phyloP scores from a whole-genome alignment of 2,113 vertebrate genomes.

The Gallinago jamesoni region DNA sequence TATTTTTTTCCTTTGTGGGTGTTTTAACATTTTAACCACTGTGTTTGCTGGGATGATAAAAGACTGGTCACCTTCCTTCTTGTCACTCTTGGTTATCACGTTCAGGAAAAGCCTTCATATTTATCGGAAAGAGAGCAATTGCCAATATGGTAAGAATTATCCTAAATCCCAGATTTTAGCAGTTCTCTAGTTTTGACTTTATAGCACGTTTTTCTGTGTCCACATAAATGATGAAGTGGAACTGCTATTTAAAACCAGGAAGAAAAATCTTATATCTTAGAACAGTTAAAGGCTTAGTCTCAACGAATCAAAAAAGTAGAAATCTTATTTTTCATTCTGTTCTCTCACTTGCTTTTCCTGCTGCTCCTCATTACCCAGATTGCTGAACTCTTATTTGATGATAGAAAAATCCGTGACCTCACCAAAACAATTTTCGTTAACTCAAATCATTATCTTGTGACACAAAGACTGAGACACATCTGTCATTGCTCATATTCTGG shows the following conservation, averaged over 20 bases:
- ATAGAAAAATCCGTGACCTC: not conserved
- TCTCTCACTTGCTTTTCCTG: constrained; percentile 30
- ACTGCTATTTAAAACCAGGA: not conserved
- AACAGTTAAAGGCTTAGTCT: constrained; percentile 25
- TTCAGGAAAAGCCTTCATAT: not conserved
- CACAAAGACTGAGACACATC: constrained; percentile 12
- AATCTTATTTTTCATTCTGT: not conserved
- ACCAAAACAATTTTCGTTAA: constrained; percentile 38
- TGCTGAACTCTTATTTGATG: constrained; percentile 29
- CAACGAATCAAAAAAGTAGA: constrained; percentile 11
- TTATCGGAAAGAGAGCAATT: not conserved
- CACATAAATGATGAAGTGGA: not conserved
- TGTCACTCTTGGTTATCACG: not conserved
- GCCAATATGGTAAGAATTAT: constrained; percentile 15
- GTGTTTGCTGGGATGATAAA: not conserved
- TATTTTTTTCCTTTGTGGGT: not conserved
- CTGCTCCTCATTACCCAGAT: constrained; percentile 58
- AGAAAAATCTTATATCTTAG: constrained; percentile 31
- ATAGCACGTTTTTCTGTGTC: not conserved
- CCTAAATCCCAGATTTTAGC: constrained; percentile 1
- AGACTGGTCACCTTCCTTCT: not conserved
- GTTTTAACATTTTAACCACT: not conserved
- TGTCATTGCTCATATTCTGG: constrained; percentile 32
- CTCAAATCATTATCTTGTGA: constrained; percentile 22
- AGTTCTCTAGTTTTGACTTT: not conserved